Percentiles rank a stretch among this genome's conserved stretches.
phyloP scores from a whole-genome alignment of 2,113 vertebrate species.

The Burhinus bistriatus region DNA sequence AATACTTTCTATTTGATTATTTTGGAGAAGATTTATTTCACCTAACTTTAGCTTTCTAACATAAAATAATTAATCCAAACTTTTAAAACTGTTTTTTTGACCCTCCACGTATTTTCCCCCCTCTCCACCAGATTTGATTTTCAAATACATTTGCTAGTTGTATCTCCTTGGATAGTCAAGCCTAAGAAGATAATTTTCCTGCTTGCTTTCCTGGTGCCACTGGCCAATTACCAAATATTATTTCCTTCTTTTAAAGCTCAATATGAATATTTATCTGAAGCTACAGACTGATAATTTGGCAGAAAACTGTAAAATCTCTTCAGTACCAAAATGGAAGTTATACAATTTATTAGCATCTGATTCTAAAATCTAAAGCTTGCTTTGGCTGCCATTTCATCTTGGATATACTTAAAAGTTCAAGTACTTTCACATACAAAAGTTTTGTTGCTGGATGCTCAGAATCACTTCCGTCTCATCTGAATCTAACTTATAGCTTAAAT shows the following conservation, averaged over 20 bases:
- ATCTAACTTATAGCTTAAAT: not conserved
- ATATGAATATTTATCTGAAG: not conserved
- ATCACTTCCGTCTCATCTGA: not conserved
- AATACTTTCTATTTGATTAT: not conserved
- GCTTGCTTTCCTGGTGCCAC: not conserved
- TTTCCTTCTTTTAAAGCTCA: not conserved
- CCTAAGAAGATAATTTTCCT: not conserved
- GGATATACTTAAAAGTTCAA: not conserved
- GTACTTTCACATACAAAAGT: not conserved
- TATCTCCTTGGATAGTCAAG: not conserved
- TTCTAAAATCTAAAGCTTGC: not conserved
- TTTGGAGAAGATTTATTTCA: not conserved
- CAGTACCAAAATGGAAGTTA: not conserved
- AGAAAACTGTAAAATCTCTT: not conserved
- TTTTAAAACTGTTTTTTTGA: not conserved
- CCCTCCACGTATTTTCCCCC: accelerated
- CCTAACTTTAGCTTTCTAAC: not conserved
- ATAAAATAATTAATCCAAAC: not conserved
- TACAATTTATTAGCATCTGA: not conserved
- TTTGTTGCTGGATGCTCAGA: not conserved
- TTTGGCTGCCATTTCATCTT: not conserved
- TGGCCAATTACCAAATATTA: not conserved
- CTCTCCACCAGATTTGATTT: not conserved
- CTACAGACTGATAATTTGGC: not conserved
- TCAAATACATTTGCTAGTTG: not conserved